A percentile compares a stretch with the other conserved stretches of the same genome.
Evolutionary conservation across 2,113 vertebrate genomes (phyloP).

Genomic region (Pomatorhinus ruficollis): DNA sequence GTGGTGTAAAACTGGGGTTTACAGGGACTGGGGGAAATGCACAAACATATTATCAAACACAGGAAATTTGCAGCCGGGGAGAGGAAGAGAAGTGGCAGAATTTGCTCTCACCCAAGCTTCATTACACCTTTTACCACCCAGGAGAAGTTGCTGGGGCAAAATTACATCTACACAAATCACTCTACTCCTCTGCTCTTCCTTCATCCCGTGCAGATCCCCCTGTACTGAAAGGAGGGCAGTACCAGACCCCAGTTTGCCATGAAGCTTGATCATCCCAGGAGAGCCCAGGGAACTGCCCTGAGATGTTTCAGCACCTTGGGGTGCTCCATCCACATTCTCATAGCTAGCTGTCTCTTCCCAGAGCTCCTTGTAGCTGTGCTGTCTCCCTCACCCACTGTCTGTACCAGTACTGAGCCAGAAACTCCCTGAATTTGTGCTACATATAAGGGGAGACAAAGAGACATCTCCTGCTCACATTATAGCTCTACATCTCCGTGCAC

Average conservation of each 20-base stretch:
- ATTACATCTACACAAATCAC: neutral
- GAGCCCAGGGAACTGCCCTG: neutral
- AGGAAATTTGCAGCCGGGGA: neutral
- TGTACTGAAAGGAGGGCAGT: neutral
- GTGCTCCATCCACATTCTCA: neutral
- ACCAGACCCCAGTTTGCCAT: neutral
- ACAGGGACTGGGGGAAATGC: neutral
- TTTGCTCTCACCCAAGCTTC: neutral
- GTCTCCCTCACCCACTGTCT: neutral
- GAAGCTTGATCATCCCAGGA: neutral
- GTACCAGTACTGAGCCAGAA: neutral
- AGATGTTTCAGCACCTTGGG: neutral
- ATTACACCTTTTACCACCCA: neutral
- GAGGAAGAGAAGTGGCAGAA: neutral
- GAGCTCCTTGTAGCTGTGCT: neutral
- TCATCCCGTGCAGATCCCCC: neutral
- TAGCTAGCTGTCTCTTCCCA: neutral
- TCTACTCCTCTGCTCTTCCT: neutral
- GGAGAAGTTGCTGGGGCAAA: neutral
- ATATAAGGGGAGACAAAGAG: neutral
- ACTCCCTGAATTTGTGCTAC: neutral
- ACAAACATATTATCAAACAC: neutral
- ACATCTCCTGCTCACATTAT: neutral
- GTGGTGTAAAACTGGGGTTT: neutral
- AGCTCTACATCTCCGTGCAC: neutral